phyloP scores from a whole-genome alignment of 2,888 invertebrate species.

The Trachelus tabidus region DNA sequence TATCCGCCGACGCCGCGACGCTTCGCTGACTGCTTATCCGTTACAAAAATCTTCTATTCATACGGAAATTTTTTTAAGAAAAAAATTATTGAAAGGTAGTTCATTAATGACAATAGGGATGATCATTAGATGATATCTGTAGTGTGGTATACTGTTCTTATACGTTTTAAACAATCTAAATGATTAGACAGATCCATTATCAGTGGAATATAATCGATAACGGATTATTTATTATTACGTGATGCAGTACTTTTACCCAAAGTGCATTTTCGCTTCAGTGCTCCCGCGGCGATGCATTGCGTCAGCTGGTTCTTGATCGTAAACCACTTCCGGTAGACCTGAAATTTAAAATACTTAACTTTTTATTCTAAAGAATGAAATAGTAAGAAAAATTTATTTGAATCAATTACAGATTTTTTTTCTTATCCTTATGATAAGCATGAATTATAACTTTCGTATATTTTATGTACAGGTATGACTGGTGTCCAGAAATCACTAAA shows the following conservation, averaged over 20 bases:
- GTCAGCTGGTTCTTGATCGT: neutral
- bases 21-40: constrained; percentile 36
- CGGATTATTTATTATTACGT: neutral
- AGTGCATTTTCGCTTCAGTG: neutral
- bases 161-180: neutral
- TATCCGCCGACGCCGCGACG: constrained; percentile 54
- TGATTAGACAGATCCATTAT: neutral
- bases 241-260: neutral
- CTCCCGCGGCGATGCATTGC: neutral
- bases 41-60: constrained; percentile 1
- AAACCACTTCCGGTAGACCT: neutral
- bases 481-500: neutral
- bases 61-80: neutral
- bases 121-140: neutral
- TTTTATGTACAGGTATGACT: neutral
- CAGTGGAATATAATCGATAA: neutral
- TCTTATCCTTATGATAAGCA: neutral
- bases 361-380: no score
- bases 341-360: neutral
- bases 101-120: neutral
- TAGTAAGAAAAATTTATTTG: neutral
- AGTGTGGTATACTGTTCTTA: neutral
- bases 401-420: neutral
- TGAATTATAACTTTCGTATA: neutral
- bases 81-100: neutral